Evolutionary conservation across 2,113 vertebrate genomes (phyloP).

Genomic region (Steatornis caripensis): DNA sequence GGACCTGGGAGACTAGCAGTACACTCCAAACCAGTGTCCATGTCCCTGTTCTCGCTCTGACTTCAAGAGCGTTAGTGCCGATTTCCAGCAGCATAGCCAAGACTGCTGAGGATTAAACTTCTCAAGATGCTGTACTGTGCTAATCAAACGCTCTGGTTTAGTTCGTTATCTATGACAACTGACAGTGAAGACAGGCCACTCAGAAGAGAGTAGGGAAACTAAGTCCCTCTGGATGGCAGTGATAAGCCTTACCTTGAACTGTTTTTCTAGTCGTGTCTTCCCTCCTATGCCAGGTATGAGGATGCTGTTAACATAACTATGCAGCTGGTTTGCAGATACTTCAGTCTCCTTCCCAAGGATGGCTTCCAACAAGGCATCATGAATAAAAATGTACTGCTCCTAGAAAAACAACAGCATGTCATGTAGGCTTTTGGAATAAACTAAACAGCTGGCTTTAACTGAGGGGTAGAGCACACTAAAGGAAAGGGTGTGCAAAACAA

Average conservation of each 20-base stretch:
- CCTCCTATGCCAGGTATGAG: constrained; percentile 85
- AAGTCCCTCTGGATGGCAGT: background rate
- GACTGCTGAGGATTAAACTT: background rate
- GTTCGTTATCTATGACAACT: background rate
- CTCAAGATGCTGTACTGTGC: background rate
- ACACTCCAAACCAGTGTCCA: background rate
- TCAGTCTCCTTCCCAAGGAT: constrained; percentile 91
- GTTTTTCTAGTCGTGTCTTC: constrained; percentile 86
- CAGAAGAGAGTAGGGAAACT: background rate
- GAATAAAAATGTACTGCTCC: constrained; percentile 97
- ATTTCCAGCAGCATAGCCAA: background rate
- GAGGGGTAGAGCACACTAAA: background rate
- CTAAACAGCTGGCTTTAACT: background rate
- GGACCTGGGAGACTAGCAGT: background rate
- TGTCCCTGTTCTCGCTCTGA: background rate
- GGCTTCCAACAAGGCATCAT: constrained; percentile 93
- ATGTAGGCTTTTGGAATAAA: background rate
- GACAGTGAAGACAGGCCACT: background rate
- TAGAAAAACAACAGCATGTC: constrained; percentile 50
- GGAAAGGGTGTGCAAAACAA: background rate
- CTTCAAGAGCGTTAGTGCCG: background rate
- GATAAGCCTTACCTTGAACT: constrained; percentile 84
- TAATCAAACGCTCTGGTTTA: background rate
- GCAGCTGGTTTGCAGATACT: constrained; percentile 84
- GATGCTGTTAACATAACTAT: constrained; percentile 89